These are phyloP conservation scores for Paralichthys olivaceus DNA, from an alignment of 2,113 vertebrate species.

Conservation along the genomic window DNA sequence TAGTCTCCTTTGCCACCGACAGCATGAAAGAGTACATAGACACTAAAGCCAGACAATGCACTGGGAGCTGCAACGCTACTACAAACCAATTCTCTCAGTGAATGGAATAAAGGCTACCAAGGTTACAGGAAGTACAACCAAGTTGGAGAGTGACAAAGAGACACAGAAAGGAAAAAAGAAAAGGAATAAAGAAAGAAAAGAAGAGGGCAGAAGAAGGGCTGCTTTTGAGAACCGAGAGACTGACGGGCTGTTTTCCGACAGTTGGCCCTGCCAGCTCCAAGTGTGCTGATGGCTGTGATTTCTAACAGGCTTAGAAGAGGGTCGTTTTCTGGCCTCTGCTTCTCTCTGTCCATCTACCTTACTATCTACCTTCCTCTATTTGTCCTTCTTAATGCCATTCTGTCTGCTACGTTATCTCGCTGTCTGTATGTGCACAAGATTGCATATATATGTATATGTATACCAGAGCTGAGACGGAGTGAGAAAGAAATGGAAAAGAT, in stretches of 20 bases:
- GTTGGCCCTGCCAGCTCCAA: constrained; percentile 53
- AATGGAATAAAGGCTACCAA: constrained; percentile 75
- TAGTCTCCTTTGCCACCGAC: constrained; percentile 65
- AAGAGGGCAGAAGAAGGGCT: constrained; percentile 56
- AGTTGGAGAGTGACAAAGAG: constrained; percentile 70
- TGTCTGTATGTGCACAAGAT: constrained; percentile 68
- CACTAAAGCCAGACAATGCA: constrained; percentile 70
- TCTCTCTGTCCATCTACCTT: constrained; percentile 41
- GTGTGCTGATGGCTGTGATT: constrained; percentile 55
- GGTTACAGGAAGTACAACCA: constrained; percentile 82
- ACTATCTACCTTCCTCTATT: constrained; percentile 57
- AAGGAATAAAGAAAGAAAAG: constrained; percentile 46
- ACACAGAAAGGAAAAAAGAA: constrained; percentile 43
- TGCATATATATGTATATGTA: constrained; percentile 28
- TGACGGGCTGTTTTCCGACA: constrained; percentile 55
- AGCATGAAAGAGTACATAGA: constrained; percentile 70
- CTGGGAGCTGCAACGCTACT: constrained; percentile 66
- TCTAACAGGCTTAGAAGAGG: constrained; percentile 52
- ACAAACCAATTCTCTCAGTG: constrained; percentile 78
- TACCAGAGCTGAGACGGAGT: constrained; percentile 31
- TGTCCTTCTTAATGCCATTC: constrained; percentile 61
- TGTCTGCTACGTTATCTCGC: constrained; percentile 55
- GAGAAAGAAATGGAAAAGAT: constrained; percentile 34
- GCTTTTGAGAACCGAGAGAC: constrained; percentile 49
- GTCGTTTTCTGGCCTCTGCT: constrained; percentile 47